These are phyloP conservation scores for Gymnogyps californianus DNA, from an alignment of 2,113 vertebrate species.

Conservation along the genomic window DNA sequence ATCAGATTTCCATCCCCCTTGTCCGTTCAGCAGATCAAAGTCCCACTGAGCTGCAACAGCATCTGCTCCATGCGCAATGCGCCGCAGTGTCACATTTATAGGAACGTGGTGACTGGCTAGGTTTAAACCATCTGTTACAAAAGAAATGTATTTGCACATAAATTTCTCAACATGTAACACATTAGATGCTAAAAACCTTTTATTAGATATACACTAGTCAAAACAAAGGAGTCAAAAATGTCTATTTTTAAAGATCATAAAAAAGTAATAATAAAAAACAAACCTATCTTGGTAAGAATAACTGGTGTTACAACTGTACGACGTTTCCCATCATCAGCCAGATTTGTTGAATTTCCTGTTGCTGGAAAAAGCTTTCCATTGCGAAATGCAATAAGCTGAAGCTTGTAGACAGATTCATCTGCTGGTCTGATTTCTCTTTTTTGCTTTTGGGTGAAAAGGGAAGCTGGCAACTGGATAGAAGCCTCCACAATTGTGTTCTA, in stretches of 20 bases:
- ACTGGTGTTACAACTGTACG: slow-evolving; percentile 91
- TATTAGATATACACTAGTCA: background rate
- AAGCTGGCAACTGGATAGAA: slow-evolving; percentile 90
- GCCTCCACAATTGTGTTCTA: slow-evolving; percentile 93
- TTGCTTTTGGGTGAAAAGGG: slow-evolving; percentile 81
- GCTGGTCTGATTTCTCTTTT: slow-evolving; percentile 74
- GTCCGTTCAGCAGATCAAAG: slow-evolving; percentile 85
- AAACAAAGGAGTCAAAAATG: background rate
- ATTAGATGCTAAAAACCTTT: background rate
- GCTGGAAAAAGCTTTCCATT: slow-evolving; percentile 96
- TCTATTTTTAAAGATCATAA: background rate
- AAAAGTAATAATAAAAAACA: background rate
- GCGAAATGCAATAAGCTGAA: slow-evolving; percentile 92
- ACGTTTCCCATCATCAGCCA: slow-evolving; percentile 86
- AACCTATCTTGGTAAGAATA: slow-evolving; percentile 91
- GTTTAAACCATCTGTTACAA: slow-evolving; percentile 80
- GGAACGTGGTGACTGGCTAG: slow-evolving; percentile 72
- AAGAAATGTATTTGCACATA: background rate
- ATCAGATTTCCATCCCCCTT: slow-evolving; percentile 92
- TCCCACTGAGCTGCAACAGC: slow-evolving; percentile 91
- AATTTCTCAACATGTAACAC: background rate
- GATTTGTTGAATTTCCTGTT: slow-evolving; percentile 86
- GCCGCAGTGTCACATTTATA: slow-evolving; percentile 87
- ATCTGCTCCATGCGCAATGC: slow-evolving; percentile 86
- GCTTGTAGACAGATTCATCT: slow-evolving; percentile 85